Percentiles rank a stretch among this genome's conserved stretches.
These are phyloP conservation scores for Diaperis boleti DNA, from an alignment of 2,888 invertebrate species.

Conservation along the genomic window DNA sequence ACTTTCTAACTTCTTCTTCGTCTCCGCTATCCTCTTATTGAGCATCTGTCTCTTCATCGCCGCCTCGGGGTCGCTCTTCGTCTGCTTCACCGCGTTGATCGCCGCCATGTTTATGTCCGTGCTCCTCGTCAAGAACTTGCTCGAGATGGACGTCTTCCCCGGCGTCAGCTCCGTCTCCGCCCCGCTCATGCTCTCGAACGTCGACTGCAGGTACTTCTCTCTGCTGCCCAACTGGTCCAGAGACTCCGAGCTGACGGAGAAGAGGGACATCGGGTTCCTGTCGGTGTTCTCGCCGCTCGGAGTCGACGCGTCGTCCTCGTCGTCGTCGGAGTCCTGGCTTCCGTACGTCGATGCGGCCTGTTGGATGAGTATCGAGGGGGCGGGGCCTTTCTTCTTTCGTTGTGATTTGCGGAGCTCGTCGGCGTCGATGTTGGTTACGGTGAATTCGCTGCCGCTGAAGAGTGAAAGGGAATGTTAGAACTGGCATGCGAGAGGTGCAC, in stretches of 20 bases:
- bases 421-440: constrained; percentile 89
- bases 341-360: constrained; percentile 66
- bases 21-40: constrained; percentile 85
- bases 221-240: constrained; percentile 70
- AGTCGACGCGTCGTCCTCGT: constrained; percentile 83
- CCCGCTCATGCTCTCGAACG: constrained; percentile 80
- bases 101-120: constrained; percentile 67
- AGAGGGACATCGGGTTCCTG: constrained; percentile 76
- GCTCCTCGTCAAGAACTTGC: constrained; percentile 68
- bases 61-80: constrained; percentile 74
- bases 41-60: constrained; percentile 81
- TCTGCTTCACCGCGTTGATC: constrained; percentile 70
- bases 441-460: constrained; percentile 77
- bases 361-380: constrained; percentile 62
- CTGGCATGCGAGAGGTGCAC: too few relatives aligned
- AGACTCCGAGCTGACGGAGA: constrained; percentile 83
- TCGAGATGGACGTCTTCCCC: constrained; percentile 71
- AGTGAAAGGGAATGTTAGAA: too few relatives aligned
- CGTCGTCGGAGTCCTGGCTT: constrained; percentile 80
- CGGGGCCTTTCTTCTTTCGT: constrained; percentile 74
- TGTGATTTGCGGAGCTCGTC: constrained; percentile 84
- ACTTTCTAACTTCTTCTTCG: constrained; percentile 86
- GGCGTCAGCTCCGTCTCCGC: constrained; percentile 66
- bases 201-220: constrained; percentile 75
- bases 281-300: constrained; percentile 87